Evolutionary conservation across 2,888 invertebrate genomes (phyloP), one percentile per base, ranked within the genome.

Genomic region (Sacculina carcini): DNA sequence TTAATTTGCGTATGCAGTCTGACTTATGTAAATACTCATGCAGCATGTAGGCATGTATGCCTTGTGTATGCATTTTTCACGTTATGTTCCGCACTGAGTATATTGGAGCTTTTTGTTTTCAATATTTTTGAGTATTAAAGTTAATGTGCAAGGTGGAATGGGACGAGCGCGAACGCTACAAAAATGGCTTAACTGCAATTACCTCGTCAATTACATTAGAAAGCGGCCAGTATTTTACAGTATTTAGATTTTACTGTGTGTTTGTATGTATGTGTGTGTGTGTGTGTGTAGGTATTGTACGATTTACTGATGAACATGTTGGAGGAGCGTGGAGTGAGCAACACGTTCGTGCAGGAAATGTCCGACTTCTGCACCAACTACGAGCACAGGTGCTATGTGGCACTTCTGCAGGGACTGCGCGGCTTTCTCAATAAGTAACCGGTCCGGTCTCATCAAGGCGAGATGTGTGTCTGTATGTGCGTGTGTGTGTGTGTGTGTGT

Each of bases 241-340:
- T 29, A 38, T 23, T 12, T 12, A 51, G 14, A 10, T 24, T 5
- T 16, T 29, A 10, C 31, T 36, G 34, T 44, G 53, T 52, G 23
- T 50, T 53, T 50, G 55, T 9, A 52, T 29, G 39, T 46, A 36
- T 44, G 21, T 47, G 56, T 57, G 51, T 53, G 56, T 51, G 48
- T 55, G 42, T 44, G n/a, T 61, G 73, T 74, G 16, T 70, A 87
- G 85, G 86, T 87, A 62, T 69, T 94, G 51, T 94, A 94, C 63
- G 92, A 94, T 65, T 71, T 90, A 47, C 69, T 98, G 58, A 82
- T 96, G 79, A 90, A 92, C 63, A 73, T 89, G 58, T 71, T 98
- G 53, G 94, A 94, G 66, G 96, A 96, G 64, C 85, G 96, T 60
- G 96, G 96, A 32, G 71, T 98, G 55, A 79, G 81, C 62, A 87